Evolutionary conservation across 2,888 invertebrate species (phyloP).

Genomic region (Achlya flavicornis): DNA sequence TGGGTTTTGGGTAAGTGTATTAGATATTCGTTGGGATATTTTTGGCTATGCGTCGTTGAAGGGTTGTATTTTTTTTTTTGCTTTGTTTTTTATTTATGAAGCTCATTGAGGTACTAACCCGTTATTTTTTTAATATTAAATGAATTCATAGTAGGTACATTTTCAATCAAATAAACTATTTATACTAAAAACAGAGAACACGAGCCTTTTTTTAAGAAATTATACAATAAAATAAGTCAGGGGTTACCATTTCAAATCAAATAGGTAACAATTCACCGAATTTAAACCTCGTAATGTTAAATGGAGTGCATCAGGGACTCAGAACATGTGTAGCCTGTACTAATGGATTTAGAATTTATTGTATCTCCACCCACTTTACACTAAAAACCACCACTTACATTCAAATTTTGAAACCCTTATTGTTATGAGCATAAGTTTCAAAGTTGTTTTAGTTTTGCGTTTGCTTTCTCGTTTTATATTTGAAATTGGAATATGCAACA

Average conservation of each 20-base stretch:
- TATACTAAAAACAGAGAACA: too few species aligned
- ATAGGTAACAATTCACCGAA: constrained; percentile 75
- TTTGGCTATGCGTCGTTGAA: constrained; percentile 24
- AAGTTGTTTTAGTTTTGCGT: neutral
- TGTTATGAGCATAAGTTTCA: constrained; percentile 11
- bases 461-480: neutral
- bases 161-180: too few species aligned
- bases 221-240: constrained; percentile 17
- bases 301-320: constrained; percentile 73
- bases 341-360: constrained; percentile 84
- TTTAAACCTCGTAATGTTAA: constrained; percentile 82
- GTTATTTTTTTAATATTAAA: neutral
- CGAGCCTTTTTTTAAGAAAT: neutral
- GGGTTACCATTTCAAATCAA: constrained; percentile 57
- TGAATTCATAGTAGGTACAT: neutral
- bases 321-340: constrained; percentile 78
- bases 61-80: constrained; percentile 10
- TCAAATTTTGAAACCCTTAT: constrained; percentile 22
- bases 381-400: constrained; percentile 16
- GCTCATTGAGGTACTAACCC: too few species aligned
- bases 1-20: constrained; percentile 50
- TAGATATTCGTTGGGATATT: constrained; percentile 30
- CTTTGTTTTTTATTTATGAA: neutral
- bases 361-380: constrained; percentile 70
- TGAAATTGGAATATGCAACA: neutral